phyloP scores from a whole-genome alignment of 2,113 vertebrate species.

The Paralichthys olivaceus region DNA sequence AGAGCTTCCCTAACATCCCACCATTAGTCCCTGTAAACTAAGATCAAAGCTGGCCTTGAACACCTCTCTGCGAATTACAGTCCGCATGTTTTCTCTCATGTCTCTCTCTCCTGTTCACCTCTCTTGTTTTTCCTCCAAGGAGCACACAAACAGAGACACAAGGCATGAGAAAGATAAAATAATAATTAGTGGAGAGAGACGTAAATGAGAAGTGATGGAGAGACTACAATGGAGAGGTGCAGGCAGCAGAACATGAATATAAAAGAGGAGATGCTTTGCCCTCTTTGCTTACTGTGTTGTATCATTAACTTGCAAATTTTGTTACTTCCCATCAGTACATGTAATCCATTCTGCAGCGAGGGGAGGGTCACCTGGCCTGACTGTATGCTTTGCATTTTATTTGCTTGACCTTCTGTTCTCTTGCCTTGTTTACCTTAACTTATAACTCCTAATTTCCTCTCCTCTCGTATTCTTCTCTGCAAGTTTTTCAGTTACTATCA shows the following conservation, averaged over 20 bases:
- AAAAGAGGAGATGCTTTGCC: conserved; percentile 74
- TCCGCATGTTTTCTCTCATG: conserved; percentile 38
- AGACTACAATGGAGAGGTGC: conserved; percentile 28
- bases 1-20: conserved; percentile 43
- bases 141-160: conserved; percentile 35
- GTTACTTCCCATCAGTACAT: conserved; percentile 45
- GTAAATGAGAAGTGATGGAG: conserved; percentile 41
- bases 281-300: conserved; percentile 67
- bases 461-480: background rate
- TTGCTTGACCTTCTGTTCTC: conserved; percentile 48
- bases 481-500: background rate
- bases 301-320: conserved; percentile 75
- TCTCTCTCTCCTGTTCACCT: conserved; percentile 50
- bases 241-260: conserved; percentile 78
- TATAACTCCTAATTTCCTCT: background rate
- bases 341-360: conserved; percentile 50
- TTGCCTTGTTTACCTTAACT: conserved; percentile 19
- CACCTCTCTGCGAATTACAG: conserved; percentile 44
- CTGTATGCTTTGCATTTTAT: conserved; percentile 48
- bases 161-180: conserved; percentile 53
- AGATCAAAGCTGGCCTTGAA: conserved; percentile 67
- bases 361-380: conserved; percentile 36
- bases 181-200: conserved; percentile 56
- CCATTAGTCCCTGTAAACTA: conserved; percentile 64
- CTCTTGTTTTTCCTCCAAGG: conserved; percentile 31